A percentile compares a stretch with the other conserved stretches of the same genome.
These are phyloP conservation scores for Coendou prehensilis DNA, from an alignment of 2,797 vertebrate genomes.

Conservation along the genomic window DNA sequence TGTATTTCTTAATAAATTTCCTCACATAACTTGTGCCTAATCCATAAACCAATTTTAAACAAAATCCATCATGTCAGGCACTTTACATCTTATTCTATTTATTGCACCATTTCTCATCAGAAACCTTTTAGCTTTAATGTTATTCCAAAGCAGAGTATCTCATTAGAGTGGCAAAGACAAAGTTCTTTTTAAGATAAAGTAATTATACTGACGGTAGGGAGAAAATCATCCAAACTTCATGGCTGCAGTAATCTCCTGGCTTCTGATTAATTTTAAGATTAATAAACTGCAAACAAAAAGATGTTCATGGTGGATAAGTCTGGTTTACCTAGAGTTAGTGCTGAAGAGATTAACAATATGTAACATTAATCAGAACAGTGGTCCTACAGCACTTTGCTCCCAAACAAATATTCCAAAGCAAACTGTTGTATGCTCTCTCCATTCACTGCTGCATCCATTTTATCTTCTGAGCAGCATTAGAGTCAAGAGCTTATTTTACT, in stretches of 20 bases:
- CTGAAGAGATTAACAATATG: not conserved
- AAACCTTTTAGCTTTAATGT: conserved; percentile 82
- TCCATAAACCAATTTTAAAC: conserved; percentile 83
- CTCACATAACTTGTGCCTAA: conserved; percentile 79
- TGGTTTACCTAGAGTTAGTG: not conserved
- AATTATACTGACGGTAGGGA: conserved; percentile 65
- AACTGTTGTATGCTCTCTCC: rapidly evolving
- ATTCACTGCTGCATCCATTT: rapidly evolving
- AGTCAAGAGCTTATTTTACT: not conserved
- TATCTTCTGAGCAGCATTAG: not conserved
- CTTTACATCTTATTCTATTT: conserved; percentile 80
- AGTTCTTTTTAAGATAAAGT: conserved; percentile 82
- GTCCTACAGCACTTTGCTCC: not conserved
- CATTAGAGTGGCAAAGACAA: conserved; percentile 83
- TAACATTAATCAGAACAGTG: not conserved
- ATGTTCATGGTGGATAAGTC: not conserved
- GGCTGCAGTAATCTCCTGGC: conserved; percentile 5
- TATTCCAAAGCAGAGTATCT: conserved; percentile 71
- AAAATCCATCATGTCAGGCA: conserved; percentile 80
- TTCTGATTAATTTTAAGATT: conserved; percentile 23
- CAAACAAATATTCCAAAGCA: not conserved
- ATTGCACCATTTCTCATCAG: conserved; percentile 82
- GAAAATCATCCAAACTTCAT: conserved; percentile 37
- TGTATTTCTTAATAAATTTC: conserved; percentile 80
- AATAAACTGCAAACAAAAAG: conserved; percentile 39